phyloP scores from a whole-genome alignment of 2,797 vertebrate species.

The Atherinosoma microstoma region DNA sequence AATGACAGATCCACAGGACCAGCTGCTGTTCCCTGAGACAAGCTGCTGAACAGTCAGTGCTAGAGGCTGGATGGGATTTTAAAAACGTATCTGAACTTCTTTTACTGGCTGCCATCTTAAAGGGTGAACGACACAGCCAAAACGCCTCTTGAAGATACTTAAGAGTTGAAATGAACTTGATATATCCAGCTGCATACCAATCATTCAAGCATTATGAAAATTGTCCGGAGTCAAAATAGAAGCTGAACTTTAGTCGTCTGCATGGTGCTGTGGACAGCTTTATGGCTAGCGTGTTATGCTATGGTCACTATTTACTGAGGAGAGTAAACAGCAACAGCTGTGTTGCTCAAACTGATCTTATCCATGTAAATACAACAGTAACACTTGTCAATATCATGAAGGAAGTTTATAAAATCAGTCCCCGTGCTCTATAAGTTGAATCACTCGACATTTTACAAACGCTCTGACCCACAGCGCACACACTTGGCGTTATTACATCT shows the following conservation, averaged over 20 bases:
- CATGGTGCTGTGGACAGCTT: conserved; percentile 27
- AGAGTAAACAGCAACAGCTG: conserved; percentile 57
- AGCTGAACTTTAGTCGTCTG: conserved; percentile 46
- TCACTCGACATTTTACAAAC: conserved; percentile 9
- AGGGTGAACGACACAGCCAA: conserved; percentile 11
- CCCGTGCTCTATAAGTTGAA: neutral
- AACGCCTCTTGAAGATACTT: conserved; percentile 17
- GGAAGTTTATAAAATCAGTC: too few species aligned
- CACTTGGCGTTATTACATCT: conserved; percentile 66
- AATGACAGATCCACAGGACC: conserved; percentile 73
- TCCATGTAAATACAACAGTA: conserved; percentile 6
- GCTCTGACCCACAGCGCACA: conserved; percentile 29
- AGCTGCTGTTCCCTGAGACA: conserved; percentile 63
- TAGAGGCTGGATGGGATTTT: conserved; percentile 27
- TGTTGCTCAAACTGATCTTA: neutral
- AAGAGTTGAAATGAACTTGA: conserved; percentile 18
- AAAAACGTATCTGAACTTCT: conserved; percentile 15
- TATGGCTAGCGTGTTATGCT: conserved; percentile 33
- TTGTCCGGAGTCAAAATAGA: conserved; percentile 42
- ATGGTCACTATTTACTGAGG: conserved; percentile 38
- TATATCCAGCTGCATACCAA: conserved; percentile 11
- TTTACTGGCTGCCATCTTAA: conserved; percentile 31
- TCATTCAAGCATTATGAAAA: conserved; percentile 37
- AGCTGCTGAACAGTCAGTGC: conserved; percentile 38
- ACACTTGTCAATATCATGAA: neutral